These are phyloP conservation scores for Brachionus angularis DNA, from an alignment of 1,140 invertebrate species.

Conservation along the genomic window DNA sequence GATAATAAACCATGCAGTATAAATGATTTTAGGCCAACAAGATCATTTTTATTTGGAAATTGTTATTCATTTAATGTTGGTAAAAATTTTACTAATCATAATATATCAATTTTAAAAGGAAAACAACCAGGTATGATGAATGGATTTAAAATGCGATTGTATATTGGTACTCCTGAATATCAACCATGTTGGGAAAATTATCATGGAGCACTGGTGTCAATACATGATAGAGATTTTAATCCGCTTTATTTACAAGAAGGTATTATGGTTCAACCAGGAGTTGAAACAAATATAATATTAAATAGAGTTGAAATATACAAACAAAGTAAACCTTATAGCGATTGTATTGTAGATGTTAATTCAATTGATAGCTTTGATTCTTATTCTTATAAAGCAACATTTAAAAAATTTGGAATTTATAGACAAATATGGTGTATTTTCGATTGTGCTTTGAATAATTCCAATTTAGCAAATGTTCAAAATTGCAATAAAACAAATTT, in stretches of 20 bases:
- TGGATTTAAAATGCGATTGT: conserved; percentile 1
- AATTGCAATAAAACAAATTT: not conserved
- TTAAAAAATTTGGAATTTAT: not conserved
- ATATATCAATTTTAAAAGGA: not conserved
- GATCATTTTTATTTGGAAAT: not conserved
- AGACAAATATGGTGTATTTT: not conserved
- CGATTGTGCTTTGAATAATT: not conserved
- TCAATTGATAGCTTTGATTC: not conserved
- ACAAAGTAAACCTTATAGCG: not conserved
- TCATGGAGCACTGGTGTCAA: not conserved
- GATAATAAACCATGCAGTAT: not conserved
- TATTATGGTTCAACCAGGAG: not conserved
- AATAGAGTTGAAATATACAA: not conserved
- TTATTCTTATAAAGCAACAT: not conserved
- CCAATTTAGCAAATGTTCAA: not conserved
- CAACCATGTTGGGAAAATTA: conserved; percentile 24
- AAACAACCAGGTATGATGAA: conserved; percentile 1
- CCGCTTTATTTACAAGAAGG: conserved; percentile 17
- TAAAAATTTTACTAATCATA: not conserved
- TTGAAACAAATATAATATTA: conserved; percentile 10
- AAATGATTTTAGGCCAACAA: not conserved
- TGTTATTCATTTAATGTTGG: not conserved
- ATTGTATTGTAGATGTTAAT: not conserved
- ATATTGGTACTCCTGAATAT: conserved; percentile 13
- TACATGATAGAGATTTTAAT: not conserved